phyloP scores from a whole-genome alignment of 2,797 vertebrate genomes.

The Rhinophrynus dorsalis region DNA sequence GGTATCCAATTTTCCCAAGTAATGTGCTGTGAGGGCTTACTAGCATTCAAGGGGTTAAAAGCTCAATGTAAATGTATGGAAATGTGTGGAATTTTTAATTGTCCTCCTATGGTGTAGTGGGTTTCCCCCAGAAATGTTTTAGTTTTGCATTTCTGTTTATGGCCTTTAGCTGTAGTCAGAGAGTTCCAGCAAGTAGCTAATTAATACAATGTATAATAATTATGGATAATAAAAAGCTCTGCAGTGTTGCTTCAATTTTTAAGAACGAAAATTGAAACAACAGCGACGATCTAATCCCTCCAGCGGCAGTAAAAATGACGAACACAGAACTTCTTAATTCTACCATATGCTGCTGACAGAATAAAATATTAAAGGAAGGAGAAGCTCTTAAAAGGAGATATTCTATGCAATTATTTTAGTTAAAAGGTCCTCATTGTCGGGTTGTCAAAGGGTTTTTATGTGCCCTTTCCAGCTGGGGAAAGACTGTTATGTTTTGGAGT shows the following conservation, averaged over 20 bases:
- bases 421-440: constrained; percentile 50
- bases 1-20: no score
- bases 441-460: constrained; percentile 51
- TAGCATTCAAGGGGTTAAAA: no score
- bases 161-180: neutral
- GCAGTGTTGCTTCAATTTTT: constrained; percentile 42
- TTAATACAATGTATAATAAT: constrained; percentile 47
- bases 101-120: no score
- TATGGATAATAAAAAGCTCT: constrained; percentile 45
- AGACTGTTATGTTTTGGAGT: constrained; percentile 41
- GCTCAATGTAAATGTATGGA: no score
- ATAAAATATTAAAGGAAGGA: constrained; percentile 48
- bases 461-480: constrained; percentile 49
- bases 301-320: constrained; percentile 48
- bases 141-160: no score
- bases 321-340: constrained; percentile 47
- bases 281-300: constrained; percentile 37
- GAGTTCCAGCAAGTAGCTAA: constrained; percentile 33
- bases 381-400: constrained; percentile 47
- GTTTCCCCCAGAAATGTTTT: no score
- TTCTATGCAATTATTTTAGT: constrained; percentile 50
- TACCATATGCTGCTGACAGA: constrained; percentile 50
- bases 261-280: constrained; percentile 38
- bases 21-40: no score
- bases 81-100: no score